These are phyloP conservation scores for Dendronephthya gigantea DNA, from an alignment of 64 coral and sea anemone species.

Conservation along the genomic window DNA sequence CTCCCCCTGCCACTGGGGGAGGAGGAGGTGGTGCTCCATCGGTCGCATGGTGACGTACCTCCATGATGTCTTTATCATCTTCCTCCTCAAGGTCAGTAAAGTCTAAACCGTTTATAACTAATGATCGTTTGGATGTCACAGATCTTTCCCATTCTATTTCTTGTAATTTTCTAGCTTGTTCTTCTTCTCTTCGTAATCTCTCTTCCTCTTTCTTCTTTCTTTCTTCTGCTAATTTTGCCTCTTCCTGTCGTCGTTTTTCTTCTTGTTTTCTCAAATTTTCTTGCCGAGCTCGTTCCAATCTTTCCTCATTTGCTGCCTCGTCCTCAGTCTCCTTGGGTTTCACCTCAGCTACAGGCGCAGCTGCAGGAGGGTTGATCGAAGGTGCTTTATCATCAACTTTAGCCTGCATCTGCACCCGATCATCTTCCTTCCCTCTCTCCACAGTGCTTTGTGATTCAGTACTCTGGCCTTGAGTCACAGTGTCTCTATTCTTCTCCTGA, in stretches of 20 bases:
- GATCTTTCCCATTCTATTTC: conserved; percentile 94
- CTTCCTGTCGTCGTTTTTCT: background rate
- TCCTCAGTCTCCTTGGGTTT: background rate
- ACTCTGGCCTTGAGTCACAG: background rate
- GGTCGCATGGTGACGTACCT: background rate
- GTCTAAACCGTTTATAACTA: conserved; percentile 93
- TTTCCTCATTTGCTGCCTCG: background rate
- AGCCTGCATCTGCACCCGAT: background rate
- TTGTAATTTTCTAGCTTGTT: conserved; percentile 61
- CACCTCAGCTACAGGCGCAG: background rate
- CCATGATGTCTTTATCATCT: conserved; percentile 65
- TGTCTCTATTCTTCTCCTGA: background rate
- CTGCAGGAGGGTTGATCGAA: background rate
- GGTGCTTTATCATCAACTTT: background rate
- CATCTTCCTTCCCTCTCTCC: background rate
- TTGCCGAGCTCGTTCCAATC: background rate
- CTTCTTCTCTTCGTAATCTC: conserved; percentile 40
- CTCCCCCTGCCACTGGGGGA: background rate
- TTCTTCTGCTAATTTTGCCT: background rate
- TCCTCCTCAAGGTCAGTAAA: conserved; percentile 89
- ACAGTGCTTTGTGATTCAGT: background rate
- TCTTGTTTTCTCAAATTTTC: background rate
- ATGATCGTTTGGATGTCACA: conserved; percentile 77
- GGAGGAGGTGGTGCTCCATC: conserved; percentile 4
- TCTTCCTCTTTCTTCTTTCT: background rate